phyloP scores from a whole-genome alignment of 1,140 invertebrate genomes.

The Arion vulgaris region DNA sequence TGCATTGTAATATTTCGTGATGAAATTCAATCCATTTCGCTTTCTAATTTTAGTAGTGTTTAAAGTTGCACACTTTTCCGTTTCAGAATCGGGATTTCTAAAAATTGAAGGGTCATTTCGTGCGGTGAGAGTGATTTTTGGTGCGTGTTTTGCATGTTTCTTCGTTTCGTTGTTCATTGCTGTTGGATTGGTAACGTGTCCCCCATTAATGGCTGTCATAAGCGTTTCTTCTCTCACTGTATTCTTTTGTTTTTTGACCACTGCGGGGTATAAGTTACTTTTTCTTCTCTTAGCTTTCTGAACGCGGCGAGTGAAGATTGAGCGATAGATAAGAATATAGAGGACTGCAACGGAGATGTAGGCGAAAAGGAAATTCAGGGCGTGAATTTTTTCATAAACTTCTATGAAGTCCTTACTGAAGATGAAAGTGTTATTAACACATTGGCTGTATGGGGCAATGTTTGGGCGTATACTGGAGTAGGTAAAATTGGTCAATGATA shows the following conservation, averaged over 20 bases:
- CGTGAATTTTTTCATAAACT: conserved; percentile 43
- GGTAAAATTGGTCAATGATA: not conserved
- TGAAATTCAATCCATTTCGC: not conserved
- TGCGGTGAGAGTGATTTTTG: not conserved
- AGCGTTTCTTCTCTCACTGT: conserved; percentile 34
- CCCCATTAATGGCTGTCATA: conserved; percentile 36
- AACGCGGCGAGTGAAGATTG: conserved; percentile 42
- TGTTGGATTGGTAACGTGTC: conserved; percentile 11
- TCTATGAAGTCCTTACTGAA: conserved; percentile 37
- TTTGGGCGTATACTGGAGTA: not conserved
- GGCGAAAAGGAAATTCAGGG: conserved; percentile 37
- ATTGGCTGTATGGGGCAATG: conserved; percentile 8
- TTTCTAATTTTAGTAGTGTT: not conserved
- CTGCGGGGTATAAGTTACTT: conserved; percentile 42
- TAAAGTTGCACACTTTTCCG: not conserved
- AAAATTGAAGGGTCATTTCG: conserved; percentile 19
- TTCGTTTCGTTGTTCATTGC: not conserved
- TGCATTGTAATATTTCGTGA: not conserved
- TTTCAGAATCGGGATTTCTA: not conserved
- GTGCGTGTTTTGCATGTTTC: conserved; percentile 9
- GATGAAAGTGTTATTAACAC: conserved; percentile 37
- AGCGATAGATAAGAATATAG: conserved; percentile 51
- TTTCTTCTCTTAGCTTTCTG: conserved; percentile 47
- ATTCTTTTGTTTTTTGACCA: conserved; percentile 13
- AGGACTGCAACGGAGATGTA: conserved; percentile 45